These are phyloP conservation scores for Bucco capensis DNA, from an alignment of 2,113 vertebrate genomes.

Conservation along the genomic window DNA sequence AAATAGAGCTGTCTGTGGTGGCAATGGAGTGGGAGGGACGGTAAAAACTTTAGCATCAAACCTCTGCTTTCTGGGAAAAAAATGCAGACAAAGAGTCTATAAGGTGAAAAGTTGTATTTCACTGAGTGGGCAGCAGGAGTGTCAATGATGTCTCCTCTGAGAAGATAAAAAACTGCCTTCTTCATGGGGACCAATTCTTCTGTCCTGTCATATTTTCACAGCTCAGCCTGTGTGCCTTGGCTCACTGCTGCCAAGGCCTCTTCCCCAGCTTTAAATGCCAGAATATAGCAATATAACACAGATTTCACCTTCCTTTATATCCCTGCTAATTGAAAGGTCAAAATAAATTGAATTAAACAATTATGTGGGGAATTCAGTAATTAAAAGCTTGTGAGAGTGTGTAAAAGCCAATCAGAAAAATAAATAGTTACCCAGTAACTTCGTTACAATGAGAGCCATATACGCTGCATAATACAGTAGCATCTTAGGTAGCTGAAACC, in stretches of 20 bases:
- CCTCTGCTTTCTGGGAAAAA: background rate
- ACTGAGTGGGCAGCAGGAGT: background rate
- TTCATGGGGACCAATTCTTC: background rate
- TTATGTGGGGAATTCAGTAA: background rate
- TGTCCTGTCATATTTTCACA: background rate
- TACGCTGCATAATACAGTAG: background rate
- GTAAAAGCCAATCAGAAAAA: slow-evolving; percentile 5
- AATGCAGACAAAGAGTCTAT: background rate
- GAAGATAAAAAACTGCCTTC: background rate
- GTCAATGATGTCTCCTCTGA: background rate
- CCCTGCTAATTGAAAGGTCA: background rate
- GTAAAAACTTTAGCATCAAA: background rate
- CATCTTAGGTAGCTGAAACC: background rate
- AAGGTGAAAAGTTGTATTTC: background rate
- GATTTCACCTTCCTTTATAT: background rate
- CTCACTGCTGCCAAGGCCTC: background rate
- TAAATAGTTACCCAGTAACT: slow-evolving; percentile 12
- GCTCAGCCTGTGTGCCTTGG: background rate
- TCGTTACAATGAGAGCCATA: background rate
- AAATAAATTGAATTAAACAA: slow-evolving; percentile 12
- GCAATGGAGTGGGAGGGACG: background rate
- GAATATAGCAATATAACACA: background rate
- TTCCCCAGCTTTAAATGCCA: background rate
- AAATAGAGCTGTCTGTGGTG: background rate
- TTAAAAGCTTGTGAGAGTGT: background rate